Evolutionary conservation across 2,797 vertebrate genomes (phyloP).

Genomic region (Sternarchorhynchus goeldii): DNA sequence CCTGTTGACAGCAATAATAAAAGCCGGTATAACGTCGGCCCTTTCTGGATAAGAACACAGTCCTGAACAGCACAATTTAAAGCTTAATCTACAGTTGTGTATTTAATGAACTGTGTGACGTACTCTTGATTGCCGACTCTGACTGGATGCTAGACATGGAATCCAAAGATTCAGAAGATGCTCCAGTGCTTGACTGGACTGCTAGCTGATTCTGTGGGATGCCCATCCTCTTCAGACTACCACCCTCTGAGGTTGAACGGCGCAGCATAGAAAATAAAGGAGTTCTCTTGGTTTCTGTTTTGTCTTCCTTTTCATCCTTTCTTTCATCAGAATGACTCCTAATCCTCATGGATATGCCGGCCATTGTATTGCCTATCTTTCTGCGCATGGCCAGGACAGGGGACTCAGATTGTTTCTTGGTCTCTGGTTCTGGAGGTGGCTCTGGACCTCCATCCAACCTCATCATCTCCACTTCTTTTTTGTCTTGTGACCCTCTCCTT

Average conservation of each 20-base stretch:
- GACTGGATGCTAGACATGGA: constrained; percentile 86
- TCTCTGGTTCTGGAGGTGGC: constrained; percentile 59
- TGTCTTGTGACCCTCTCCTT: constrained; percentile 81
- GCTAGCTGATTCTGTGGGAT: constrained; percentile 85
- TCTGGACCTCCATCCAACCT: constrained; percentile 69
- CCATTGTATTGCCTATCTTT: constrained; percentile 91
- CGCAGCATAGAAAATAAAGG: constrained; percentile 86
- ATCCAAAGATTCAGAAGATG: constrained; percentile 89
- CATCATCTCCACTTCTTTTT: constrained; percentile 78
- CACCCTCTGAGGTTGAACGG: constrained; percentile 87
- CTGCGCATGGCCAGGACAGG: constrained; percentile 86
- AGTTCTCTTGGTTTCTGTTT: constrained; percentile 74
- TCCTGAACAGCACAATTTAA: too few relatives aligned
- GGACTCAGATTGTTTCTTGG: constrained; percentile 80
- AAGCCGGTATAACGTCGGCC: too few relatives aligned
- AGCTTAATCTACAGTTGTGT: background rate
- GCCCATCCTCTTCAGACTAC: constrained; percentile 75
- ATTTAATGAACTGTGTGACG: background rate
- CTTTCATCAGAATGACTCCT: constrained; percentile 88
- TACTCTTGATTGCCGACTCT: constrained; percentile 76
- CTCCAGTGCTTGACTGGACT: constrained; percentile 74
- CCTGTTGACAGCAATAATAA: too few relatives aligned
- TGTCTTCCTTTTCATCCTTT: constrained; percentile 71
- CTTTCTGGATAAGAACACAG: too few relatives aligned
- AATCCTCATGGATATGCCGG: constrained; percentile 86